phyloP scores from a whole-genome alignment of 2,113 vertebrate genomes.

The Poecilia latipinna region DNA sequence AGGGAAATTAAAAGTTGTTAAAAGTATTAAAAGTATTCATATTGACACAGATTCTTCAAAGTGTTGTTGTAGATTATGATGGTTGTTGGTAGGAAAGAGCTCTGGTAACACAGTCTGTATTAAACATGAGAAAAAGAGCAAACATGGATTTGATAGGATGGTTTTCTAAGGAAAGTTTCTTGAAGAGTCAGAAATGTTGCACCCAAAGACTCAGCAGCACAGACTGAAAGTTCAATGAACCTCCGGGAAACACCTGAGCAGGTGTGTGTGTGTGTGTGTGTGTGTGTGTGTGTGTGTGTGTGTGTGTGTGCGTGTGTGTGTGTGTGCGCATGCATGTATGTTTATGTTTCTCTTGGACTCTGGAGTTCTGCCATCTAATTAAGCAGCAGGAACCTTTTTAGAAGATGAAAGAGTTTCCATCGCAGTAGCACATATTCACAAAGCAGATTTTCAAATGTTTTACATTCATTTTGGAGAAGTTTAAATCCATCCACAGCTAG shows the following conservation, averaged over 20 bases:
- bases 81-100: no score
- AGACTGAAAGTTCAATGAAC: not conserved
- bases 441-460: not conserved
- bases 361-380: constrained; percentile 53
- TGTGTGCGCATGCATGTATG: not conserved
- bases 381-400: constrained; percentile 51
- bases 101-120: no score
- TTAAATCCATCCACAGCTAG: not conserved
- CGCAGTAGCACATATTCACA: not conserved
- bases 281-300: constrained; percentile 19
- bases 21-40: no score
- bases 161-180: no score
- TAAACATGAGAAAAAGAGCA: not conserved
- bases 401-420: constrained; percentile 51
- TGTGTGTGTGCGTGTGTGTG: not conserved
- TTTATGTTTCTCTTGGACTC: constrained; percentile 29
- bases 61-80: no score
- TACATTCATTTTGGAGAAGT: not conserved
- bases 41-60: no score
- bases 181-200: no score
- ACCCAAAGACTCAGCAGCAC: not conserved
- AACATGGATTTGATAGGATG: no score
- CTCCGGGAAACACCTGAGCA: constrained; percentile 35
- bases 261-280: constrained; percentile 23
- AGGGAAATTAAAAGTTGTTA: no score